A percentile compares a stretch with the other conserved stretches of the same genome.
phyloP scores from a whole-genome alignment of 2,113 vertebrate genomes.

The Zootoca vivipara region DNA sequence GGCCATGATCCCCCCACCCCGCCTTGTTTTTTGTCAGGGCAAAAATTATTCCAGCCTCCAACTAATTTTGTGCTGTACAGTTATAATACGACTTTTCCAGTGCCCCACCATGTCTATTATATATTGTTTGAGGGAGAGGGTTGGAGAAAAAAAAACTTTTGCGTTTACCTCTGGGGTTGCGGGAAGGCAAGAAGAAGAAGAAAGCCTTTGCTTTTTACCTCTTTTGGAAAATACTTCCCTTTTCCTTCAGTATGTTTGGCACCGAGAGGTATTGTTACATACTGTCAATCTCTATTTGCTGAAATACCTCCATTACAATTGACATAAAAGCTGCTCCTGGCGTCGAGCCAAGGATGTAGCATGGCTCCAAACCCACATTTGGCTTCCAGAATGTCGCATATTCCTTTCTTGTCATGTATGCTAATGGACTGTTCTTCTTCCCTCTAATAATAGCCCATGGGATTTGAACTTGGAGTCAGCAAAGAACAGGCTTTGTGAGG shows the following conservation, averaged over 20 bases:
- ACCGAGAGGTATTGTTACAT: conserved; percentile 20
- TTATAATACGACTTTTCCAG: conserved; percentile 7
- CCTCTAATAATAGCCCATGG: conserved; percentile 69
- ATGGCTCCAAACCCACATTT: conserved; percentile 40
- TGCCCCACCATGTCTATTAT: not conserved
- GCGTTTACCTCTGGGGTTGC: not conserved
- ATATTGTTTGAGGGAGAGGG: not conserved
- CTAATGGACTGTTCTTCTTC: conserved; percentile 60
- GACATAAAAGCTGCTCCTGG: conserved; percentile 39
- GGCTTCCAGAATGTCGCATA: conserved; percentile 55
- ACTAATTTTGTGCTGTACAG: rapidly evolving
- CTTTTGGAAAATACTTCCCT: not conserved
- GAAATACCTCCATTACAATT: conserved; percentile 45
- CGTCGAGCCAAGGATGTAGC: conserved; percentile 45
- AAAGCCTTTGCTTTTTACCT: not conserved
- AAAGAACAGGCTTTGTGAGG: conserved; percentile 70
- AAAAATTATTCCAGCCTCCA: not conserved
- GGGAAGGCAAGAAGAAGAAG: not conserved
- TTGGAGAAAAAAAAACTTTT: not conserved
- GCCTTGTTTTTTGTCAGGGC: not conserved
- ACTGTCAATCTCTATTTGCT: conserved; percentile 29
- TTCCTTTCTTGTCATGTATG: conserved; percentile 60
- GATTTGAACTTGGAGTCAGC: conserved; percentile 75
- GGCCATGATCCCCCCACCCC: not conserved
- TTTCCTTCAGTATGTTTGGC: not conserved